Evolutionary conservation across 2,797 vertebrate genomes (phyloP), one percentile per base, ranked within the genome.

Genomic region (Pseudochirops corinnae): DNA sequence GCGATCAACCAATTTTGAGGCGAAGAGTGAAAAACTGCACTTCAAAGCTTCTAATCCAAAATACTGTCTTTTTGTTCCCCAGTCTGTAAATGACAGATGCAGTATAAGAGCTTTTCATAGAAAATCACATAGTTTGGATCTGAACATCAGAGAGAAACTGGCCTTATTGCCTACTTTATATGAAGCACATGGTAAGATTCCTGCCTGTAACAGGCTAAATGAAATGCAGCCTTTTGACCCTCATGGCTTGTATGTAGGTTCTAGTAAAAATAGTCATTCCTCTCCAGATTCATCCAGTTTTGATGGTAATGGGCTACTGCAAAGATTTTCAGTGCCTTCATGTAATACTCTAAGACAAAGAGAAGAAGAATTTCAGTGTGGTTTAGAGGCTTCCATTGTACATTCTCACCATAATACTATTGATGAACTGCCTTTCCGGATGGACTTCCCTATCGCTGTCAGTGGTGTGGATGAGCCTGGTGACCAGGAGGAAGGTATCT

Each of bases 111-210:
- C 98, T 97, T 98, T 98, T 93, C 98, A 98, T 95, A 99, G 98
- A 96, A 99, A 99, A 98, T 98, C 99, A 74, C 96, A 46, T 94
- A 98, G 98, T 96, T 98, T 99, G 98, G 99, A 99, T 98, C 98
- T 98, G 97, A 96, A 95, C 98, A 91, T 93, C 96, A 98, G 94
- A 97, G 96, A 97, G 96, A 97, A 96, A 95, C 55, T 98, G 53
- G 97, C 98, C 95, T 97, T 97, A n/a, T 96, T 98, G 93, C 97
- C 98, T 92, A 91, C 96, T 92, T 97, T 98, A 39, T 95, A 96
- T 98, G 94, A 98, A 98, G 92, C 94, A 93, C 97, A 92, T 67
- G 29, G 92, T 24, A 94, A 96, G 90, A 95, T 90, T 93, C 60
- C 96, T 14, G 53, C 97, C 97, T 97, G 92, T 93, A 0, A 0